Base-by-base conservation (phyloP, 2,888 invertebrate species). In the Empis livida region DNA sequence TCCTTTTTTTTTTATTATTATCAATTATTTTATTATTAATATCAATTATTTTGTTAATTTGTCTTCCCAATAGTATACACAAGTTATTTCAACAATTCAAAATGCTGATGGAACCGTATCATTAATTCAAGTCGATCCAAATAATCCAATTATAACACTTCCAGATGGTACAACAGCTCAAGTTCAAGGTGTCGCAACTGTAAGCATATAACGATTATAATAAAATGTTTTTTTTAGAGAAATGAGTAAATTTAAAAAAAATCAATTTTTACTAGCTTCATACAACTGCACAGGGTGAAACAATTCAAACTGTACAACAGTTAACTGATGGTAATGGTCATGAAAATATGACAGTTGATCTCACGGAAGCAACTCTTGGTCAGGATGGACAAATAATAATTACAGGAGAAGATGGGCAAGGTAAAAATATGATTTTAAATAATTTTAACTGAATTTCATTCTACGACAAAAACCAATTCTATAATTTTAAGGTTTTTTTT, bases 71-170 rank as follows among this genome's bases (percentile, higher is more conserved):
- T 81, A 85, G 71, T 91, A 88, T 71, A 81, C 87, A 48, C 89
- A 93, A 52, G 88, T 95, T 58, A 78, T 95, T 49, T 95, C 95
- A 68, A 93, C 93, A 9, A 93, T 95, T 69, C 92, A 89, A 59
- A 95, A 95, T 73, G 89, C 94, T 1, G 95, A 96, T 74, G 95
- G 95, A 53, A 87, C 93, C 10, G 89, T 96, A 53, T 94, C 94
- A 51, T 84, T 96, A 54, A 93, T 96, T 56, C 94, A 94, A 72
- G 89, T 93, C 58, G 92, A 93, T 74, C 90, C 92, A 46, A 87
- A 82, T 67, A 90, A 88, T 73, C 89, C 91, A 53, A 91, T 95
- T 61, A 93, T 95, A 59, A 94, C 93, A 42, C 76, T 95, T 64
- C 91, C 94, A 1, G 94, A 95, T 71, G 94, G 94, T 51, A 93